Evolutionary conservation across 2,888 invertebrate genomes (phyloP), one percentile per base, ranked within the genome.

Genomic region (Drosophila stalkeri): DNA sequence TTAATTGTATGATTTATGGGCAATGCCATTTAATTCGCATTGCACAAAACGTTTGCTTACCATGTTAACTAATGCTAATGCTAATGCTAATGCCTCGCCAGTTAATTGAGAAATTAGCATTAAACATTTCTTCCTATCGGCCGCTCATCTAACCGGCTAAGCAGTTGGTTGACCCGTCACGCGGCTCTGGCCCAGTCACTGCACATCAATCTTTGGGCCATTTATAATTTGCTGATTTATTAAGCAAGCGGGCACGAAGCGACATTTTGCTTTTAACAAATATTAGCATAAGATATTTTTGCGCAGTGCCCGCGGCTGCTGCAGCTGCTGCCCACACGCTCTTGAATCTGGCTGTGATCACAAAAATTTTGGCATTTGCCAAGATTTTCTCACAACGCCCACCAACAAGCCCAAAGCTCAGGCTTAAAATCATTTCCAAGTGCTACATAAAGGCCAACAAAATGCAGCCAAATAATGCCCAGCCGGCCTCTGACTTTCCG

Each of bases 341-440:
- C 55, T 62, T 64, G 62, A 57, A 77, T 72, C 72, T 62, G 49
- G 39, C 65, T 61, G 56, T 16, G 73, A 66, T 72, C 73, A n/a
- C 59, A 64, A 27, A 62, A 64, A 63, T 70, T 80, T 74, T 84
- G 83, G 82, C 86, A 86, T 84, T 88, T 86, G 75, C 75, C 71
- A 79, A 80, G 75, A 86, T 87, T 87, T 87, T 87, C 86, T 87
- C 86, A 87, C 86, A 86, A 88, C 86, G 86, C 86, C 86, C 88
- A 86, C 86, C 71, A 39, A 44, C 59, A 60, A 64, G 43, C 76
- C 64, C 49, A 49, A 49, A 77, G 72, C 72, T 65, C 64, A 46
- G 61, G 67, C 76, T 71, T 72, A 51, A 80, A 77, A 66, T 64
- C 80, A 83, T 87, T 80, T 77, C 77, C 75, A 82, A 78, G 80